Evolutionary conservation across 1,140 invertebrate species (phyloP), one percentile per base, ranked within the genome.

Genomic region (Linepithema humile): DNA sequence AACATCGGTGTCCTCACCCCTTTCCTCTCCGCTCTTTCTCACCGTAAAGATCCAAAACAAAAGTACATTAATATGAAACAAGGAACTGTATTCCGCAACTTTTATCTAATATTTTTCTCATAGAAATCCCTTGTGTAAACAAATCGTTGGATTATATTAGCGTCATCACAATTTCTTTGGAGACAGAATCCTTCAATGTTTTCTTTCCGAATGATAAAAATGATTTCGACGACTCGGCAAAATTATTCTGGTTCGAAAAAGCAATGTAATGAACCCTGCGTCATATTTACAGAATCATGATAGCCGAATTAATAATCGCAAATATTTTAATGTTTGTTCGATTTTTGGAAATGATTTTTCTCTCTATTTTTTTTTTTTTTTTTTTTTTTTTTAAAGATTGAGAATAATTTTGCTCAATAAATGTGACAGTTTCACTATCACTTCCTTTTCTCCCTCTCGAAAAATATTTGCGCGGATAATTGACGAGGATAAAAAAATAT

Each of bases 191-290:
- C 20, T 48, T 2, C 20, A 5, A 65, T 2, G 15, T 3, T 65
- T 50, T 35, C 15, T 38, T 38, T 59, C 3, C 17, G 15, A 67
- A 77, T 59, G 62, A 84, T 82, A 82, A 86, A 86, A 89, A 88
- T 77, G 69, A 82, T 86, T 88, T 84, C 57, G 85, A 89, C 77
- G 48, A 82, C 57, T 73, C 57, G 84, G n/a, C 83, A n/a, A 64
- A 60, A 89, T 88, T 88, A 85, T 72, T 62, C 59, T 55, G 43
- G 82, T 88, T 67, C 60, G 4, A 60, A 23, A 40, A 38, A 82
- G 65, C 26, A 69, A 73, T 67, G 65, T 69, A 38, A 43, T 62
- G 72, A 70, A 43, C 53, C n/a, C n/a, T n/a, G n/a, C n/a, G n/a
- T n/a, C n/a, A n/a, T n/a, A n/a, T n/a, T 53, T 10, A 2, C n/a